These are phyloP conservation scores for Ceratoteleas bidentatus DNA, from an alignment of 1,140 invertebrate genomes.

Conservation along the genomic window DNA sequence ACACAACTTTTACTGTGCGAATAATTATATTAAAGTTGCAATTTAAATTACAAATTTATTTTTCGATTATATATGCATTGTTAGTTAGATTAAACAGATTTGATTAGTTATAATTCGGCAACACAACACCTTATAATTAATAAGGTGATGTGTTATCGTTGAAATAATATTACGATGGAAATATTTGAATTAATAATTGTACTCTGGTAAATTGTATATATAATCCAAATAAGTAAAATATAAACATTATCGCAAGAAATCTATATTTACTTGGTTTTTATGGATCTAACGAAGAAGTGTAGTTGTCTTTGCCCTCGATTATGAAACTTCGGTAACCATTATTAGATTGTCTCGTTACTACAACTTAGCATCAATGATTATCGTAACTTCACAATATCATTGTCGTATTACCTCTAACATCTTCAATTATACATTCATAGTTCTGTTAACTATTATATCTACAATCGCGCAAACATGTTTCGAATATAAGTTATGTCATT, in stretches of 20 bases:
- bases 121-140: too few species aligned
- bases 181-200: too few species aligned
- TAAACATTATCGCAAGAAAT: neutral
- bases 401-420: slow-evolving; percentile 55
- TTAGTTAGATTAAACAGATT: too few species aligned
- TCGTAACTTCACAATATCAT: slow-evolving; percentile 59
- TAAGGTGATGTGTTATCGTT: too few species aligned
- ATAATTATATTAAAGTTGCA: too few species aligned
- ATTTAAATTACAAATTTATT: too few species aligned
- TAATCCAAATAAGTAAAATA: neutral
- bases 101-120: too few species aligned
- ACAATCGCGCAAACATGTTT: slow-evolving; percentile 20
- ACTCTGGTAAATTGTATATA: too few species aligned
- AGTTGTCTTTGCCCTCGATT: slow-evolving; percentile 51
- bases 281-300: slow-evolving; percentile 33
- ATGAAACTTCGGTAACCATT: slow-evolving; percentile 49
- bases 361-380: slow-evolving; percentile 55
- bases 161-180: too few species aligned
- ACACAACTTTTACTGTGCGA: too few species aligned
- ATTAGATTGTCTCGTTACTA: slow-evolving; percentile 51
- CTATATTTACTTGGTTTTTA: slow-evolving; percentile 24
- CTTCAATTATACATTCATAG: slow-evolving; percentile 51
- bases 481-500: slow-evolving; percentile 13
- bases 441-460: slow-evolving; percentile 46
- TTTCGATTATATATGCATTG: too few species aligned